Percentiles rank a stretch among this genome's conserved stretches.
Evolutionary conservation across 2,113 vertebrate species (phyloP).

Genomic region (Pitta sordida): DNA sequence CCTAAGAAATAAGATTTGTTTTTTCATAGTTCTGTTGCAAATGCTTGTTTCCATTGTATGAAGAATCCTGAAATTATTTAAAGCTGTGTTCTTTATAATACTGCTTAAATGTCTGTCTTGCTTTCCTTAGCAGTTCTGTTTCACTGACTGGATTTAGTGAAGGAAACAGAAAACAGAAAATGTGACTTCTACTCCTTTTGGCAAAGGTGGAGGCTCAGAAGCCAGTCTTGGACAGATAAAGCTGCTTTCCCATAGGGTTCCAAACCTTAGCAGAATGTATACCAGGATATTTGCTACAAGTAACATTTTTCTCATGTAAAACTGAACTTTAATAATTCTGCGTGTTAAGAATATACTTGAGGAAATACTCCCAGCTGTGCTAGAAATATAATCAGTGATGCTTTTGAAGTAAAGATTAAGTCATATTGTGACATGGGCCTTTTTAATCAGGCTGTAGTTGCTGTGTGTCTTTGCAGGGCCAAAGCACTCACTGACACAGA

Average conservation of each 20-base stretch:
- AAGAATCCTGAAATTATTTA: background rate
- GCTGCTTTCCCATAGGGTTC: background rate
- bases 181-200: background rate
- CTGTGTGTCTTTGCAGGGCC: constrained; percentile 78
- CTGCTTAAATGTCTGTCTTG: background rate
- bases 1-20: background rate
- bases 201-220: background rate
- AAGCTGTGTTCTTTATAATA: background rate
- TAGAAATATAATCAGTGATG: background rate
- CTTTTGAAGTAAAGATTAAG: background rate
- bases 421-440: background rate
- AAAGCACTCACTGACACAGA: constrained; percentile 96
- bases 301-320: background rate
- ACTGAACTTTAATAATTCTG: background rate
- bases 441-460: background rate
- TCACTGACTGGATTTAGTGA: background rate
- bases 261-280: background rate
- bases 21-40: background rate
- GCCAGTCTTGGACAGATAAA: background rate
- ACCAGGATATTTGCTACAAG: background rate
- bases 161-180: background rate
- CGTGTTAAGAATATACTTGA: background rate
- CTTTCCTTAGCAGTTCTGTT: background rate
- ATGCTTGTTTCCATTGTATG: background rate
- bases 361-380: background rate